Evolutionary conservation across 2,888 invertebrate species (phyloP), one percentile per base, ranked within the genome.

Genomic region (Zaprionus bogoriensis): DNA sequence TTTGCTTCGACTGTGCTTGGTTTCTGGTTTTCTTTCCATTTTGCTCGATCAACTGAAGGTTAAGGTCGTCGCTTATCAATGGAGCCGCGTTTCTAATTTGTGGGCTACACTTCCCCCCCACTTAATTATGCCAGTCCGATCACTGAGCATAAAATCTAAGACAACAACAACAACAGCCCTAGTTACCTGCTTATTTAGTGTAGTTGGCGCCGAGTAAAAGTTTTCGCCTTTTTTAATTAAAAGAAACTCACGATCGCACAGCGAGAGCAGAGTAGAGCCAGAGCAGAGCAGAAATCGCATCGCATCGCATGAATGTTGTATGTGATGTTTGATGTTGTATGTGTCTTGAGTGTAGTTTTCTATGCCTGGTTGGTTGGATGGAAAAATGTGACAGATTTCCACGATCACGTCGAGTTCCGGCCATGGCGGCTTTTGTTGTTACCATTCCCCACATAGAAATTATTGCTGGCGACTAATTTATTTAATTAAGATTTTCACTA

Each of bases 401-500:
- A 69, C 66, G 47, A 72, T 70, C 71, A 60, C 28, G 39, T 39
- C 55, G 71, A 72, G 71, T 72, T 72, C 71, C 71, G 71, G 71
- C 52, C 67, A 46, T 50, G 45, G 50, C 60, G 36, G 60, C 63
- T 75, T 77, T 85, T 81, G 85, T 85, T 81, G 85, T 87, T 82
- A 85, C 83, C 67, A 85, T 82, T 84, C 74, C 79, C 80, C 85
- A 87, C 74, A 68, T 82, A 73, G 81, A 78, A 74, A 81, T 80
- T 77, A 86, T 77, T 59, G 73, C 77, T 60, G 48, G 48, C 57
- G 59, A 71, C 68, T 84, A 87, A 87, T 80, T 80, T 80, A 84
- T 80, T 80, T 80, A 80, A 87, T 87, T 80, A 80, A 72, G 87
- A 79, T 86, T 79, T 86, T 79, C 79, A 83, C 86, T 79, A 79